A percentile compares a stretch with the other conserved stretches of the same genome.
phyloP scores from a whole-genome alignment of 1,140 invertebrate genomes.

The Varroa destructor region DNA sequence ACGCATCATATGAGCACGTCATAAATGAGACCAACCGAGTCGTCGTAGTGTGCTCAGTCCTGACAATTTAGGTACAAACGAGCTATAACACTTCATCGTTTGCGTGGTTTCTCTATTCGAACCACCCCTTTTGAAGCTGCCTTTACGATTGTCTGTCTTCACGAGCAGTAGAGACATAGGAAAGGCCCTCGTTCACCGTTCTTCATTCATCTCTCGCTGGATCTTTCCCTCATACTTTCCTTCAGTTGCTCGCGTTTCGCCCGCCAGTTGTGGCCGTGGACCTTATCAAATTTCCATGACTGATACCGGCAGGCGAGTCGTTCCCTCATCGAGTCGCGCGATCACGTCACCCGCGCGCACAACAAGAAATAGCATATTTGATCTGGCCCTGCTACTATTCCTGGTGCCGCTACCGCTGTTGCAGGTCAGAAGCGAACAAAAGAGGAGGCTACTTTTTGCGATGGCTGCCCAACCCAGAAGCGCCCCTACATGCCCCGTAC shows the following conservation, averaged over 20 bases:
- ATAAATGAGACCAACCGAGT: no score
- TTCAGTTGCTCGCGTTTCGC: no score
- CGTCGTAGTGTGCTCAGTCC: no score
- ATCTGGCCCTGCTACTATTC: conserved; percentile 3
- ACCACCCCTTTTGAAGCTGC: no score
- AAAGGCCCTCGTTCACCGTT: no score
- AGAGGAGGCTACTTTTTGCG: neutral
- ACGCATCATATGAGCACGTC: no score
- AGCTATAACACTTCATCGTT: no score
- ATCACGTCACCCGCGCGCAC: conserved; percentile 25
- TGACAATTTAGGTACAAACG: no score
- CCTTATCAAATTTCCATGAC: conserved; percentile 28
- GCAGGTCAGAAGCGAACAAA: neutral
- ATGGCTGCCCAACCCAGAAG: neutral
- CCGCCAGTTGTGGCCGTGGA: neutral
- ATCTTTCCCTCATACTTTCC: no score
- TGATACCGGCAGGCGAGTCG: conserved; percentile 19
- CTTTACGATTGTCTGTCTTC: conserved; percentile 25
- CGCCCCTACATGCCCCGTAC: no score
- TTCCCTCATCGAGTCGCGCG: neutral
- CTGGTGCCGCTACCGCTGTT: neutral
- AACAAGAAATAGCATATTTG: conserved; percentile 28
- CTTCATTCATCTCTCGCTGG: no score
- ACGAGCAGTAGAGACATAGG: neutral
- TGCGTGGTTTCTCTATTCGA: no score